phyloP scores from a whole-genome alignment of 1,140 invertebrate genomes.

The Maconellicoccus hirsutus region DNA sequence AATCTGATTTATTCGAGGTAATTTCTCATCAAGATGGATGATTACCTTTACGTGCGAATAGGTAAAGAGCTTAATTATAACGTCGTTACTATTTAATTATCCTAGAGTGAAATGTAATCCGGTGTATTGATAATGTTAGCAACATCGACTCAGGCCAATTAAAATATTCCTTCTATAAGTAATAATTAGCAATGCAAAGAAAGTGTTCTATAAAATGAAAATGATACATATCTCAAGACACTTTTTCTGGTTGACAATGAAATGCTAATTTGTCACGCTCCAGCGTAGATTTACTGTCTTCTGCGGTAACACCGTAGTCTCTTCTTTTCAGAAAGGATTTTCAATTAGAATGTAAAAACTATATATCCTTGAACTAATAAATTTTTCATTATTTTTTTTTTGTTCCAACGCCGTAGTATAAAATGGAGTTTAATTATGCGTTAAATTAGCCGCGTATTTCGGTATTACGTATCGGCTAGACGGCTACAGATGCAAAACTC shows the following conservation, averaged over 20 bases:
- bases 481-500: neutral
- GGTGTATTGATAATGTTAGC: neutral
- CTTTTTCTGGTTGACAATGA: slow-evolving; percentile 3
- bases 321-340: neutral
- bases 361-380: neutral
- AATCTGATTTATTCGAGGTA: neutral
- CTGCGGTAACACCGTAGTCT: neutral
- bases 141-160: neutral
- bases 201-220: neutral
- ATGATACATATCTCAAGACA: neutral
- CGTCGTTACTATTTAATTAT: slow-evolving; percentile 6
- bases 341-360: neutral
- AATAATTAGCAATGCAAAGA: neutral
- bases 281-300: neutral
- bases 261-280: neutral
- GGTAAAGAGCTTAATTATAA: neutral
- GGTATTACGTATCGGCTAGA: neutral
- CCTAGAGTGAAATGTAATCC: neutral
- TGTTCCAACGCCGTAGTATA: neutral
- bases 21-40: neutral
- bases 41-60: neutral
- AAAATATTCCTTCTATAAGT: neutral
- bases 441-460: neutral
- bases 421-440: neutral
- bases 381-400: neutral